A percentile compares a stretch with the other conserved stretches of the same genome.
phyloP scores from a whole-genome alignment of 2,797 vertebrate species.

The Pipistrellus pygmaeus region DNA sequence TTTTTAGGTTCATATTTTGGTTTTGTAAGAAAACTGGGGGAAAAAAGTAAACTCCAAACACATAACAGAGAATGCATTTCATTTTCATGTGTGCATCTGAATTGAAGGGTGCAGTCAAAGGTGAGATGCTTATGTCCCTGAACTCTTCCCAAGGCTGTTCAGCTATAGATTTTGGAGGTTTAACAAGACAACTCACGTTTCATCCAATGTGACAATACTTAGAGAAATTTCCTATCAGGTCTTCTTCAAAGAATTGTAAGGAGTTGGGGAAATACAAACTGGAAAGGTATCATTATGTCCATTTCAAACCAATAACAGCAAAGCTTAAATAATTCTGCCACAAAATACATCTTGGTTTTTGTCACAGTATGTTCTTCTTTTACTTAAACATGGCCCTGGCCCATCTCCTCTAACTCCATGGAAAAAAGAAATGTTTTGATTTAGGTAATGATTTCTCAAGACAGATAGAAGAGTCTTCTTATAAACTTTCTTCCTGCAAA shows the following conservation, averaged over 20 bases:
- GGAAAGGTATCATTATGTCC: neutral
- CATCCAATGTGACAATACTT: neutral
- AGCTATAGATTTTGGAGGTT: neutral
- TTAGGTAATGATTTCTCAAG: slow-evolving; percentile 47
- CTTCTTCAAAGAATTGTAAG: slow-evolving; percentile 1
- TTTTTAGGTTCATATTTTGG: neutral
- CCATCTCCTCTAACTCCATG: neutral
- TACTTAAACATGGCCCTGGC: neutral
- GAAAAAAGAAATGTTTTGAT: slow-evolving; percentile 37
- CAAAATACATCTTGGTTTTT: neutral
- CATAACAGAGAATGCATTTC: neutral
- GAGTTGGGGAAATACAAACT: neutral
- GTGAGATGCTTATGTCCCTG: neutral
- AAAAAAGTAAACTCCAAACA: neutral
- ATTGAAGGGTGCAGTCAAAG: neutral
- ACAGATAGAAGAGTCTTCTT: neutral
- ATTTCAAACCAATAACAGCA: slow-evolving; percentile 1
- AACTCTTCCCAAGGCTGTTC: slow-evolving; percentile 7
- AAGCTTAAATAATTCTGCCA: slow-evolving; percentile 9
- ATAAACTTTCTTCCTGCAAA: neutral
- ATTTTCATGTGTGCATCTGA: slow-evolving; percentile 5
- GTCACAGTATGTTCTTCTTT: slow-evolving; percentile 15
- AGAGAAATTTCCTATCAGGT: neutral
- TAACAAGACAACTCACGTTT: slow-evolving; percentile 1
- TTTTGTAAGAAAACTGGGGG: neutral